Percentiles rank a stretch among this genome's conserved stretches.
Conservation (phyloP, 2,113 vertebrate species). For the Anseranas semipalmata region DNA sequence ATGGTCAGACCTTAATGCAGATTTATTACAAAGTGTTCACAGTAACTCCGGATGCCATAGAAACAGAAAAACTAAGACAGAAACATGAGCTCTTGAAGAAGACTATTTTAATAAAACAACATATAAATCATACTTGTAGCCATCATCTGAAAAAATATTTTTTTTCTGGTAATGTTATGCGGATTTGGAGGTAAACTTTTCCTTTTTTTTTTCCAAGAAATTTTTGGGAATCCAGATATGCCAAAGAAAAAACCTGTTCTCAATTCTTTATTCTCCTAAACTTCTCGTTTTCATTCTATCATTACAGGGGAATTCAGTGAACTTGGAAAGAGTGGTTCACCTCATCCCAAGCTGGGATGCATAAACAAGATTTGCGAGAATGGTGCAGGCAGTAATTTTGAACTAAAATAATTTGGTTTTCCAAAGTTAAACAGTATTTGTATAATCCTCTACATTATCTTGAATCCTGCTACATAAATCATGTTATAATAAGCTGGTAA, state of each 20-base stretch:
- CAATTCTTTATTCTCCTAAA: neutral
- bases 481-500: neutral
- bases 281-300: neutral
- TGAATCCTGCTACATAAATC: neutral
- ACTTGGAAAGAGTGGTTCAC: neutral
- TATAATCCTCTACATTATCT: neutral
- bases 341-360: neutral
- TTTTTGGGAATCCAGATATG: neutral
- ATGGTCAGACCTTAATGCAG: neutral
- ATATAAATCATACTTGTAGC: neutral
- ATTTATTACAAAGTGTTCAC: neutral
- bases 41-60: neutral
- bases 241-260: neutral
- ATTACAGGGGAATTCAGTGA: neutral
- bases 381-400: neutral
- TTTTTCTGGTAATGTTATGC: neutral
- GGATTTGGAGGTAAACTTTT: neutral
- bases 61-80: neutral
- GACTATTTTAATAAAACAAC: neutral
- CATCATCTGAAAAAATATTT: neutral
- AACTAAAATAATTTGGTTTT: neutral
- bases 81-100: neutral
- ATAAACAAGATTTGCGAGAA: neutral
- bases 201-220: neutral
- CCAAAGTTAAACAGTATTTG: neutral